Base-by-base conservation (phyloP, 2,797 vertebrate genomes). In the Eurystomus glaucurus region DNA sequence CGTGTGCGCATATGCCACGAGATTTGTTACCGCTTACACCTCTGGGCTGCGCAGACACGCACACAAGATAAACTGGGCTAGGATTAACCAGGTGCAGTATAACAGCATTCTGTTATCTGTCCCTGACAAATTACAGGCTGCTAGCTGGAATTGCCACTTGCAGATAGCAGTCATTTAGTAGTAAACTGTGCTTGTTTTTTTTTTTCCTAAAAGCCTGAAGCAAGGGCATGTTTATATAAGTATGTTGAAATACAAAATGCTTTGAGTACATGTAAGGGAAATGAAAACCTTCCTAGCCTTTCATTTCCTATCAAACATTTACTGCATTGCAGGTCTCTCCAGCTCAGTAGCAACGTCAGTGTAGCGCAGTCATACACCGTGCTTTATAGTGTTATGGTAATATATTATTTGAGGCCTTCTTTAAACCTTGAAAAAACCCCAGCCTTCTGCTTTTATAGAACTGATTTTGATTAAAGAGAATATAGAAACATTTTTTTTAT, bases 51-150 rank as follows among this genome's bases (percentile, higher is more conserved):
- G 14, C 69, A 76, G 91, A 75, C 68, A 51, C 1, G 35, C 55
- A 83, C 45, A 29, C 25, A 31, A 85, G 96, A 97, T 95, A 89
- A 97, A 97, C 84, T 74, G 93, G 82, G 80, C 50, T 60, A 31
- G 89, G 89, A 96, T 98, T 97, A 97, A 94, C 94, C 91, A 97
- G 93, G 95, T 96, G 95, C 91, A 92, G 61, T 58, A 43, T 78
- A 93, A 80, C 96, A 91, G 77, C 14, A 4, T 95, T 96, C 88
- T 95, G 95, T 90, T 96, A 96, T 95, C 96, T 80, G 51, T 61
- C 70, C 39, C 88, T 16, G 74, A 95, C 92, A 97, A 98, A 98
- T 98, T 93, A 91, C 75, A 96, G 91, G 85, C 93, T 97, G 97
- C 91, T 89, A 39, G 72, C 78, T 90, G 79, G 89, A 97, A 94